phyloP scores from a whole-genome alignment of 1,140 invertebrate species.

The Procambarus clarkii region DNA sequence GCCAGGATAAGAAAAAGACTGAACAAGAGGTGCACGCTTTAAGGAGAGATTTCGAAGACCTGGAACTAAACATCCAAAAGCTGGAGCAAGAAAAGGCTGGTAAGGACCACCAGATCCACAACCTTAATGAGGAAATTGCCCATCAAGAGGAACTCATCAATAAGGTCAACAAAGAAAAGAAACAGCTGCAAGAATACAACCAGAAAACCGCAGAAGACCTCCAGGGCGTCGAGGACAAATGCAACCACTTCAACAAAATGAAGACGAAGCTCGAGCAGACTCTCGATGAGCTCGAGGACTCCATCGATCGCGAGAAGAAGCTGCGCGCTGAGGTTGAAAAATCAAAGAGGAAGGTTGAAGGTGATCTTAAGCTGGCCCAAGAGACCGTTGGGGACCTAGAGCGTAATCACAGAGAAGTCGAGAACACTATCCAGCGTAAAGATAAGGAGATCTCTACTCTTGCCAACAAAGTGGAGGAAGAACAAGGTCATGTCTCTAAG shows the following conservation, averaged over 20 bases:
- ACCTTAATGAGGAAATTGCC: constrained; percentile 98
- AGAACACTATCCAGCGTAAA: constrained; percentile 72
- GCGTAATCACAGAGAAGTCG: constrained; percentile 25
- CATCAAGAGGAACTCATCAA: constrained; percentile 87
- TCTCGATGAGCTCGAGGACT: constrained; percentile 75
- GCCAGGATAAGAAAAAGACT: constrained; percentile 42
- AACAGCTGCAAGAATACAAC: constrained; percentile 79
- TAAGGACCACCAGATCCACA: constrained; percentile 99
- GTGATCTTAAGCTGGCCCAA: constrained; percentile 76
- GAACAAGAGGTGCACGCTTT: background rate
- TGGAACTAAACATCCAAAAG: constrained; percentile 39
- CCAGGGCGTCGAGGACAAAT: constrained; percentile 83
- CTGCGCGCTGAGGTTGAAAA: constrained; percentile 84
- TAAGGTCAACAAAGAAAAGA: constrained; percentile 48
- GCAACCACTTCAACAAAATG: constrained; percentile 94
- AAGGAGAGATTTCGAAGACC: constrained; percentile 25
- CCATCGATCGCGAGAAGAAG: constrained; percentile 91
- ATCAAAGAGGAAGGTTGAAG: constrained; percentile 73
- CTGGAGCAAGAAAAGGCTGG: constrained; percentile 31
- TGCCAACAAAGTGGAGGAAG: constrained; percentile 96
- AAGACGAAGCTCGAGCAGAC: constrained; percentile 75
- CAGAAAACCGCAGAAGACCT: constrained; percentile 79
- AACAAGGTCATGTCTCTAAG: constrained; percentile 96
- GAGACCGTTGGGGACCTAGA: constrained; percentile 42
- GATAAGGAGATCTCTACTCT: constrained; percentile 97